Evolutionary conservation across 1,140 invertebrate genomes (phyloP), one percentile per base, ranked within the genome.

Genomic region (Calosoma granatense): DNA sequence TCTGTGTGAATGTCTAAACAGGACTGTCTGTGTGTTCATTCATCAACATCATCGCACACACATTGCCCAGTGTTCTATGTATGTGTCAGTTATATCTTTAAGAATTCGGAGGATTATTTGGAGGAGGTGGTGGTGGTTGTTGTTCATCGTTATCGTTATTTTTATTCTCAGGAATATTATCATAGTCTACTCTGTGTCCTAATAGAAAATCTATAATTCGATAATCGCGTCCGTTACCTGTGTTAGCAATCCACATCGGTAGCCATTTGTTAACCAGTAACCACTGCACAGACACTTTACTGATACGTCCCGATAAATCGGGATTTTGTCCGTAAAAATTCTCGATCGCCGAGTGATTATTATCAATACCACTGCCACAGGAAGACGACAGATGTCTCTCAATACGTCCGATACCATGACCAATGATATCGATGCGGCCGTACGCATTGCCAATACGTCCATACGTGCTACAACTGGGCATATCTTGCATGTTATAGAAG

Each of bases 271-370:
- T 79, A 0, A 78, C 75, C 53, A 80, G 61, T 2, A 79, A 64
- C 78, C 78, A 80, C 62, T 78, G 78, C 39, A 80, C 65, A 22
- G 77, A 78, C 1, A 78, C 76, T 61, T 79, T 78, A 43, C 77
- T 78, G 52, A 79, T 79, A 21, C 69, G 60, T 20, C 68, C 68
- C 1, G 65, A 64, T 30, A 60, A 26, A 61, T 70, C 65, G n/a
- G 2, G 9, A 0, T 21, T 54, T 57, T 9, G 64, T 65, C 65
- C 65, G 54, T 68, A 68, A 3, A 70, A 53, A 56, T 63, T 64
- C 53, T 70, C 68, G 11, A 70, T 56, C 4, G 66, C 63, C 54
- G 70, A 70, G 58, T 70, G 68, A 55, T 68, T 69, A 51, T 63
- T 69, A 59, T 80, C 76, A 63, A 79, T 78, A 26, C 78, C 78